phyloP scores from a whole-genome alignment of 2,113 vertebrate species.

The Ovis aries region DNA sequence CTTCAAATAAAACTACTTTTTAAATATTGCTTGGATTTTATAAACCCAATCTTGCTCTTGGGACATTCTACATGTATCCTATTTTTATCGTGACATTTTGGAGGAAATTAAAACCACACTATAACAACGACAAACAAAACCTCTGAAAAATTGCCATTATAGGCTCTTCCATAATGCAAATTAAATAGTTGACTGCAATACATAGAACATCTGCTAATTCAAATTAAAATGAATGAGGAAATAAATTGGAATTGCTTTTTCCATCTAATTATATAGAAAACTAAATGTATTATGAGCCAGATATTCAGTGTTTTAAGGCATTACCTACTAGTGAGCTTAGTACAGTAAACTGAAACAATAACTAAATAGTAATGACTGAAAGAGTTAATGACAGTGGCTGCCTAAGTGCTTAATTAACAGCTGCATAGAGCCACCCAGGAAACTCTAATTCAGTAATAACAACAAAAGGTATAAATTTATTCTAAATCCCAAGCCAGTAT shows the following conservation, averaged over 20 bases:
- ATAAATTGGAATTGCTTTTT: conserved; percentile 51
- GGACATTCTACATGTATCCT: not conserved
- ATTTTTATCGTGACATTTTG: conserved; percentile 46
- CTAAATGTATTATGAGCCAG: conserved; percentile 20
- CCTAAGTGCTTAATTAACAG: conserved; percentile 35
- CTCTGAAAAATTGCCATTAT: conserved; percentile 33
- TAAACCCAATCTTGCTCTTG: not conserved
- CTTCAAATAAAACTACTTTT: conserved; percentile 5
- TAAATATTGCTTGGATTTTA: conserved; percentile 40
- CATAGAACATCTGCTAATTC: conserved; percentile 57
- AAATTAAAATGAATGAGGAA: conserved; percentile 49
- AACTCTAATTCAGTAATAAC: not conserved
- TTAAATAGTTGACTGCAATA: conserved; percentile 36
- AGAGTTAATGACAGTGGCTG: not conserved
- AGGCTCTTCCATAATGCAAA: conserved; percentile 52
- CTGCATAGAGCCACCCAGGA: not conserved
- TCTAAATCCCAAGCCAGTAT: not conserved
- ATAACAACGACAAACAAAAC: not conserved
- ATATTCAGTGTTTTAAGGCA: not conserved
- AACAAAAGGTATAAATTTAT: conserved; percentile 5
- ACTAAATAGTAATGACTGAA: not conserved
- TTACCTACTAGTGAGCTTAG: conserved; percentile 9
- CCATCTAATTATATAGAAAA: conserved; percentile 19
- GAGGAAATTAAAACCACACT: conserved; percentile 40
- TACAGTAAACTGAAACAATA: conserved; percentile 30